Percentiles rank a stretch among this genome's conserved stretches.
Conservation (phyloP, 2,797 vertebrate species). For the Glyptemys insculpta region DNA sequence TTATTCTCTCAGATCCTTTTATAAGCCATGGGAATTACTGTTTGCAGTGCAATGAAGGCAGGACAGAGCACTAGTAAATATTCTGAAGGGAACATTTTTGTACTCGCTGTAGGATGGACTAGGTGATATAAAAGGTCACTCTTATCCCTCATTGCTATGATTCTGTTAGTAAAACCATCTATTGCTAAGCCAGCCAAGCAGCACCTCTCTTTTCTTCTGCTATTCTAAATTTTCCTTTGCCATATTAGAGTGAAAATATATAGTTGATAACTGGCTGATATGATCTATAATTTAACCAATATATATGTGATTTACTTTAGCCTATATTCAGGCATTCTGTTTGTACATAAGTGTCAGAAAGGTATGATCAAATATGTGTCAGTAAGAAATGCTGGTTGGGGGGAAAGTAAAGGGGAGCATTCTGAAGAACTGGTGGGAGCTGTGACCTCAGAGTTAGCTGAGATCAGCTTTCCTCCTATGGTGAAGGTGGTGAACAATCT, state of each 20-base stretch:
- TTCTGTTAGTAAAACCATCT: constrained; percentile 38
- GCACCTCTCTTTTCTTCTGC: constrained; percentile 38
- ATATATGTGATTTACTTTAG: background rate
- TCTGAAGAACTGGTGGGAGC: background rate
- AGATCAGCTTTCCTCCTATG: background rate
- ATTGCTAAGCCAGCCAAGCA: constrained; percentile 29
- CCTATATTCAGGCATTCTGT: background rate
- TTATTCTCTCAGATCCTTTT: constrained; percentile 42
- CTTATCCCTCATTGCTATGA: constrained; percentile 59
- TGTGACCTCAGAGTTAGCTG: background rate
- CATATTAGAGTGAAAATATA: constrained; percentile 49
- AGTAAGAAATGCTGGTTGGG: background rate
- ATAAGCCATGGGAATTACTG: constrained; percentile 48
- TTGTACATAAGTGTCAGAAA: background rate
- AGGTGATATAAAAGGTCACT: background rate
- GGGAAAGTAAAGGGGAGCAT: background rate
- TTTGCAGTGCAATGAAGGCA: constrained; percentile 60
- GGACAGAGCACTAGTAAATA: background rate
- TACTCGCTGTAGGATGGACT: background rate
- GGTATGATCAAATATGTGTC: background rate
- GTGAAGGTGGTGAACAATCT: background rate
- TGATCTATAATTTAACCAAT: background rate
- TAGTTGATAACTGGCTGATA: constrained; percentile 10
- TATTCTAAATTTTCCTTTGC: constrained; percentile 23
- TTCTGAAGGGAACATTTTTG: background rate